Conservation (phyloP, 2,888 invertebrate species). For the Sinopyrophorus schimmeli region DNA sequence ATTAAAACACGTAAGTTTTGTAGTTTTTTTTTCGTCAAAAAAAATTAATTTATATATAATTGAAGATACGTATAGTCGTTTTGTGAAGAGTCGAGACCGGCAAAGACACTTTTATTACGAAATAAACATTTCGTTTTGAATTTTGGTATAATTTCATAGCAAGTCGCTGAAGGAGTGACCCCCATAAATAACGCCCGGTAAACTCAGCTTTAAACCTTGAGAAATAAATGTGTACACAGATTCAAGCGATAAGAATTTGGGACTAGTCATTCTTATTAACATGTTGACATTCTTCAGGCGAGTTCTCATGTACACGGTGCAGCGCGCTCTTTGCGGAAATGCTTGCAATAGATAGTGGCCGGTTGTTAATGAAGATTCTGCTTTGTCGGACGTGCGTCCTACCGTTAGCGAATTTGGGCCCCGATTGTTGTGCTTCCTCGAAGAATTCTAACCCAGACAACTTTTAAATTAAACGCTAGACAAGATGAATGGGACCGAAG, state of each 20-base stretch:
- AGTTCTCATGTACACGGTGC: conserved; percentile 37
- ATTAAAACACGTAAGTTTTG: no score
- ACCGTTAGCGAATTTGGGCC: no score
- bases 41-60: no score
- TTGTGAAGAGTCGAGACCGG: no score
- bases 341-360: conserved; percentile 37
- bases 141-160: conserved; percentile 42
- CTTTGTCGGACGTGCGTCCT: no score
- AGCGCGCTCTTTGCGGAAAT: conserved; percentile 35
- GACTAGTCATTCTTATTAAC: conserved; percentile 47
- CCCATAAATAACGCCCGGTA: conserved; percentile 49
- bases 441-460: no score
- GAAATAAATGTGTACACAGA: conserved; percentile 52
- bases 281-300: conserved; percentile 44
- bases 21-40: no score
- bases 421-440: no score
- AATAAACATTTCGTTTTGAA: conserved; percentile 37
- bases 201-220: conserved; percentile 48
- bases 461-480: conserved; percentile 24
- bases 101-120: conserved; percentile 14
- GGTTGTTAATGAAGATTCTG: conserved; percentile 16
- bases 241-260: conserved; percentile 47
- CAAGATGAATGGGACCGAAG: conserved; percentile 29
- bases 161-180: conserved; percentile 43
- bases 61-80: no score